Evolutionary conservation across 2,888 invertebrate genomes (phyloP), one percentile per base, ranked within the genome.

Genomic region (Melikaiella ostensackeni): DNA sequence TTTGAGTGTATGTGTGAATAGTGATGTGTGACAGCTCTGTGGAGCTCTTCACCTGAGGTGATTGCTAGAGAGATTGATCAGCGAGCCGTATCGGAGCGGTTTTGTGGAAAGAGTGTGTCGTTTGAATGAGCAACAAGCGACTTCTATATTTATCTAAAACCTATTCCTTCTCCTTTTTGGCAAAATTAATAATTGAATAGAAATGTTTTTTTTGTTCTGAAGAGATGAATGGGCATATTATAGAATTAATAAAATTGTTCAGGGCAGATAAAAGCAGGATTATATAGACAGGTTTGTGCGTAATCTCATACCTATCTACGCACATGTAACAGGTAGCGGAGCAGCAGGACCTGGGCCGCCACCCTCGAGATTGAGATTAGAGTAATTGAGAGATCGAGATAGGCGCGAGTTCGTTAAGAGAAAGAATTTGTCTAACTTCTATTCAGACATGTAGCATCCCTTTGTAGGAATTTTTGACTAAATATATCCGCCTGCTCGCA

Each of bases 341-440:
- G 62, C 62, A 33, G 62, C 33, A 33, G 33, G 35, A 63, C 63
- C 75, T 77, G 80, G 76, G 78, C 62, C 79, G 77, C 81, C 79
- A 80, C 79, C 81, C 78, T 78, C 79, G 77, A 82, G 81, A 83
- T 84, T 78, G 80, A 84, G 84, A 82, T 83, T 82, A 79, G 81
- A 81, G 81, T 84, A 84, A 84, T 84, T 82, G 83, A 84, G 84
- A 84, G 83, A 84, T 84, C 82, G 76, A 82, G 83, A 84, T 84
- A 84, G 79, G 80, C 33, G 8, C 35, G 19, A 38, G 63, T 35
- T 63, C 33, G 11, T n/a, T 63, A 21, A 35, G 63, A 35, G 63
- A 13, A 35, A 11, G 55, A 55, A 55, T 55, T 21, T 11, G 3
- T 55, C 9, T 21, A 21, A n/a, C 50, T n/a, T 9, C 50, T 50